Conservation (phyloP, 1,140 invertebrate genomes). For the Leptinotarsa lineolata region DNA sequence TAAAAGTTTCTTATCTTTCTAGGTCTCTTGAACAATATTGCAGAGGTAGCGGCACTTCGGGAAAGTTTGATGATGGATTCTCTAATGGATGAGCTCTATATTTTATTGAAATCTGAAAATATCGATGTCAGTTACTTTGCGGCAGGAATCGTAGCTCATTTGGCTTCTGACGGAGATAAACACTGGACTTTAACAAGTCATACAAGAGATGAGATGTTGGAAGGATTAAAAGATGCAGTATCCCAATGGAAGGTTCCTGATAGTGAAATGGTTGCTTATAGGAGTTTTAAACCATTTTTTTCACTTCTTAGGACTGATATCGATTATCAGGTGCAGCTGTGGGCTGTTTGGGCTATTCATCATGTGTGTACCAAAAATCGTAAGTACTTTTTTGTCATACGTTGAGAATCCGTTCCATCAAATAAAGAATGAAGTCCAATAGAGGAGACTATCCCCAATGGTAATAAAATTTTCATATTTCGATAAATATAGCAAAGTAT, state of each 20-base stretch:
- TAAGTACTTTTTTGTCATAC: constrained; percentile 54
- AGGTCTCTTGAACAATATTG: constrained; percentile 77
- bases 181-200: constrained; percentile 58
- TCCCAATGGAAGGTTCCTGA: constrained; percentile 73
- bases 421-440: background rate
- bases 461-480: too few relatives aligned
- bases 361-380: constrained; percentile 82
- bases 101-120: constrained; percentile 67
- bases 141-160: constrained; percentile 79
- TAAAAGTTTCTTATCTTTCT: background rate
- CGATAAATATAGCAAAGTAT: too few relatives aligned
- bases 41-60: constrained; percentile 67
- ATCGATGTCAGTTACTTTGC: constrained; percentile 86
- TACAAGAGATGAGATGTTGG: constrained; percentile 61
- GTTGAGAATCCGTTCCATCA: background rate
- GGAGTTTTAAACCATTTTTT: constrained; percentile 81
- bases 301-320: constrained; percentile 66
- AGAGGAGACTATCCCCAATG: too few relatives aligned
- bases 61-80: constrained; percentile 66
- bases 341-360: constrained; percentile 84
- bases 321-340: constrained; percentile 73
- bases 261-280: constrained; percentile 83
- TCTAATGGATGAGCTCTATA: constrained; percentile 65
- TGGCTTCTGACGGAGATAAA: constrained; percentile 66
- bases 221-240: constrained; percentile 65